Evolutionary conservation across 2,888 invertebrate genomes (phyloP).

Genomic region (Apodemia mormo): DNA sequence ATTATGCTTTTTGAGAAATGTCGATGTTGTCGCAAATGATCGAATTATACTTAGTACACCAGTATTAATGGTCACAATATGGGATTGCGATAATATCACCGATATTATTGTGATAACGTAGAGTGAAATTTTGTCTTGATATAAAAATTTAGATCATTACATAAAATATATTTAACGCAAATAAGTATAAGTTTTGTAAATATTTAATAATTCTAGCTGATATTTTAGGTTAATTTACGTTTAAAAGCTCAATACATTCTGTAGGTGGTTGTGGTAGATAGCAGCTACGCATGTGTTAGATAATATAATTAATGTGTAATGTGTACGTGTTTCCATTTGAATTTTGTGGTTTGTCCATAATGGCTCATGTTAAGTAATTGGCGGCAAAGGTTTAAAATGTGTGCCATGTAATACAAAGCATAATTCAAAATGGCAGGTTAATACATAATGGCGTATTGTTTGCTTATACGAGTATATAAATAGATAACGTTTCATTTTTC

Average conservation of each 20-base stretch:
- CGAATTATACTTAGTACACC: background rate
- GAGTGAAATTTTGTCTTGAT: background rate
- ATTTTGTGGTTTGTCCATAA: background rate
- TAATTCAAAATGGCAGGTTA: too few relatives aligned
- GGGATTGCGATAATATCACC: background rate
- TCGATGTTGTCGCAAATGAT: too few relatives aligned
- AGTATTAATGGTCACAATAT: background rate
- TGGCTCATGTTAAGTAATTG: background rate
- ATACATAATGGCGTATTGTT: too few relatives aligned
- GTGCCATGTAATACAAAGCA: too few relatives aligned
- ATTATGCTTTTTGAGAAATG: too few relatives aligned
- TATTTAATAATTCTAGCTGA: slow-evolving; percentile 3
- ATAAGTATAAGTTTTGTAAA: slow-evolving; percentile 8
- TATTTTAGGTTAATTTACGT: background rate
- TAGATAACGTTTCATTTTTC: too few relatives aligned
- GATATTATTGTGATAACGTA: background rate
- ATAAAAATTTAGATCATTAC: background rate
- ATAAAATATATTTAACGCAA: slow-evolving; percentile 2
- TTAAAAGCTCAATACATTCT: slow-evolving; percentile 47
- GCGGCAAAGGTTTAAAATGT: too few relatives aligned
- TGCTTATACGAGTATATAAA: too few relatives aligned
- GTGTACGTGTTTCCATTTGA: background rate
- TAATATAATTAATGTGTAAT: background rate
- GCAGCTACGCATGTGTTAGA: slow-evolving; percentile 41
- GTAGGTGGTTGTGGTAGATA: slow-evolving; percentile 35